phyloP scores from a whole-genome alignment of 2,888 invertebrate species.

The Teleogryllus oceanicus region DNA sequence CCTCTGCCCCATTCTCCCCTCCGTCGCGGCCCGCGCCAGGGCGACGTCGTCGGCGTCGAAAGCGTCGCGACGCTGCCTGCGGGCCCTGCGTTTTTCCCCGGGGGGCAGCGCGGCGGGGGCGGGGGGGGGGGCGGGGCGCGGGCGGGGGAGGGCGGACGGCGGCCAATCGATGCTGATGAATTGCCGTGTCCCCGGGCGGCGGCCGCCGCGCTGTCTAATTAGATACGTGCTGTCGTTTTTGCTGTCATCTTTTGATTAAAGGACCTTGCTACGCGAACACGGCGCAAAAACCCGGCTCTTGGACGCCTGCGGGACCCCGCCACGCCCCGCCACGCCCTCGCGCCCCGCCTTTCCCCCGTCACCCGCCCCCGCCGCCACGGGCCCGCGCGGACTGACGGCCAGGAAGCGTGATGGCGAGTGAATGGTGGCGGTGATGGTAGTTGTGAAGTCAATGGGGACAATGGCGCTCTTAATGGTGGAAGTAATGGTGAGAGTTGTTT shows the following conservation, averaged over 20 bases:
- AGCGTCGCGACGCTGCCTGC: neutral
- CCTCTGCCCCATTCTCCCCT: too few species aligned
- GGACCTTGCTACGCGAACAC: neutral
- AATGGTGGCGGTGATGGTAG: neutral
- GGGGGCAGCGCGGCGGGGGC: neutral
- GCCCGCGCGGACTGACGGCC: neutral
- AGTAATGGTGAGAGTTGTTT: too few species aligned
- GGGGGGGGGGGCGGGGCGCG: neutral
- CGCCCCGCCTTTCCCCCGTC: neutral
- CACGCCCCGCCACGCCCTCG: neutral
- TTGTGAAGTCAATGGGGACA: too few species aligned
- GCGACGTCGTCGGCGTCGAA: neutral
- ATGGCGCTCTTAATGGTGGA: too few species aligned
- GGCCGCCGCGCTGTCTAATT: neutral
- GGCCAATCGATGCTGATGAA: constrained; percentile 3
- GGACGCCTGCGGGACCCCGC: neutral
- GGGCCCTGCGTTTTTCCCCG: neutral
- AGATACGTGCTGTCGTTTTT: constrained; percentile 18
- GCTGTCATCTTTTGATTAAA: constrained; percentile 18
- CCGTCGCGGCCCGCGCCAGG: too few species aligned
- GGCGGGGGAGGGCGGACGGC: neutral
- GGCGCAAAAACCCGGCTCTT: neutral
- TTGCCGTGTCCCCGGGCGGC: neutral
- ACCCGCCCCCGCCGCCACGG: neutral
- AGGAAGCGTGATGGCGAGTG: neutral